Evolutionary conservation across 1,140 invertebrate species (phyloP), one percentile per base, ranked within the genome.

Genomic region (Lethocerus indicus): DNA sequence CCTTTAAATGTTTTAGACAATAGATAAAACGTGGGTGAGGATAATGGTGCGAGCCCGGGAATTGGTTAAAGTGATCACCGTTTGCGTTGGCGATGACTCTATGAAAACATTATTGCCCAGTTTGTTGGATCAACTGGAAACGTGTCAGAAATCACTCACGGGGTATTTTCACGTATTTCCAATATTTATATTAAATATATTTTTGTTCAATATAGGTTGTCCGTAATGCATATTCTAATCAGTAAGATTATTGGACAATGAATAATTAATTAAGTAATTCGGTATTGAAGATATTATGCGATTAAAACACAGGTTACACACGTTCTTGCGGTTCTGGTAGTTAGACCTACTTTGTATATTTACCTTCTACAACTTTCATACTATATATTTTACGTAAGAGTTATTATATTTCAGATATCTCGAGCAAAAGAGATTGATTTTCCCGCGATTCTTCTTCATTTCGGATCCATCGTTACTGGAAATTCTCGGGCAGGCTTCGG

Each of bases 361-460:
- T n/a, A n/a, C n/a, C n/a, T n/a, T n/a, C n/a, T n/a, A n/a, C n/a
- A n/a, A n/a, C n/a, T n/a, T n/a, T n/a, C n/a, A n/a, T n/a, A n/a
- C n/a, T n/a, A n/a, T n/a, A n/a, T n/a, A n/a, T n/a, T n/a, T n/a
- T n/a, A n/a, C n/a, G n/a, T n/a, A n/a, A n/a, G n/a, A n/a, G n/a
- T 63, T 41, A 16, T 5, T 25, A 47, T 26, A 51, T 50, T 27
- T 16, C 46, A 78, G 82, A 25, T 86, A 86, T 62, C 67, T 87
- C 62, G 85, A 88, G 66, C 83, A 80, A 2, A 89, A 88, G 61
- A 68, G 86, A 41, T 72, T 81, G 47, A 68, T 83, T 54, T 90
- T 90, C 65, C 86, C 87, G 35, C 71, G 87, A 56, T 92, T 92
- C 62, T 92, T 88, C 70, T 92, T 92, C 58, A 81, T 91, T 44